Conservation (phyloP, 2,888 invertebrate genomes). For the Thalpophila matura region DNA sequence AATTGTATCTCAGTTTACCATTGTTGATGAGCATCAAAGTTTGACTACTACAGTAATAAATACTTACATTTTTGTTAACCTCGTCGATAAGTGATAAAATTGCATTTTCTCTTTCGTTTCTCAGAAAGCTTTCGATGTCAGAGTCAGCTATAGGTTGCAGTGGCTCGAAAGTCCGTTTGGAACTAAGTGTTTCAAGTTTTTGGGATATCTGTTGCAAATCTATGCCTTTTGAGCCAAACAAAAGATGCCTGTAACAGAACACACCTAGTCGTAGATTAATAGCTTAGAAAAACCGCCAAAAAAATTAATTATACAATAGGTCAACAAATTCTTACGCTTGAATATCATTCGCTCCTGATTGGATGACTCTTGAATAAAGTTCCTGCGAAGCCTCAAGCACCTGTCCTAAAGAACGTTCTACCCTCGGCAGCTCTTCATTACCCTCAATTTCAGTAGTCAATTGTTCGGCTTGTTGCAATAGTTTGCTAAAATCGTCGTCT, state of each 20-base stretch:
- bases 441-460: slow-evolving; percentile 97
- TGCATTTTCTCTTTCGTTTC: slow-evolving; percentile 98
- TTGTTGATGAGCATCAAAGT: too few relatives aligned
- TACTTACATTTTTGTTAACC: slow-evolving; percentile 95
- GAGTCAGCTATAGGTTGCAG: slow-evolving; percentile 97
- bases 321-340: slow-evolving; percentile 94
- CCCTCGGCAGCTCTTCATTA: slow-evolving; percentile 95
- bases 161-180: slow-evolving; percentile 96
- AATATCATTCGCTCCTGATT: slow-evolving; percentile 96
- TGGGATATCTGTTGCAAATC: slow-evolving; percentile 98
- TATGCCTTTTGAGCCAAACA: slow-evolving; percentile 97
- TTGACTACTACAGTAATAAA: too few relatives aligned
- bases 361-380: slow-evolving; percentile 96
- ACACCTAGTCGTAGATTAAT: slow-evolving; percentile 1
- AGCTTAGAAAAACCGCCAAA: neutral
- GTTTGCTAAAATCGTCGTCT: slow-evolving; percentile 94
- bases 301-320: neutral
- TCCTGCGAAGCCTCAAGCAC: slow-evolving; percentile 97
- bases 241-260: slow-evolving; percentile 92
- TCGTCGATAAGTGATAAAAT: slow-evolving; percentile 97
- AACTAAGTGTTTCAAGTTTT: slow-evolving; percentile 96
- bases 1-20: too few relatives aligned
- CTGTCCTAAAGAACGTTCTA: slow-evolving; percentile 97
- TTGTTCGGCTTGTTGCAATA: slow-evolving; percentile 97
- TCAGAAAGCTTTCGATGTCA: slow-evolving; percentile 96